Percentiles rank a stretch among this genome's conserved stretches.
Evolutionary conservation across 2,113 vertebrate species (phyloP).

Genomic region (Arizona elegans): DNA sequence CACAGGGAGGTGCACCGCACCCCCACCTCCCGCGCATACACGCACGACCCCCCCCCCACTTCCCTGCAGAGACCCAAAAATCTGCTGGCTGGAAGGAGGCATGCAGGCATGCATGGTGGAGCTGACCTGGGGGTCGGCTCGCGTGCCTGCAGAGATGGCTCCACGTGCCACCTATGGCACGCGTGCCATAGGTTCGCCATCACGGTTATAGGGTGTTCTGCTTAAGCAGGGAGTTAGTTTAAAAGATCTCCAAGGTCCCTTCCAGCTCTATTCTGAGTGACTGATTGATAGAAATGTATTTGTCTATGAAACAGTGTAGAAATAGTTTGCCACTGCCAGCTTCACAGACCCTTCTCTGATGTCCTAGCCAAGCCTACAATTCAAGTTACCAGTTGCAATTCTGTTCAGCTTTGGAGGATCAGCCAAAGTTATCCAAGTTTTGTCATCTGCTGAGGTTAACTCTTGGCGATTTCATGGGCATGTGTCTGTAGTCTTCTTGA

Average conservation of each 20-base stretch:
- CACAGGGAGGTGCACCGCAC: no score
- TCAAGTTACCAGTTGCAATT: neutral
- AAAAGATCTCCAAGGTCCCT: neutral
- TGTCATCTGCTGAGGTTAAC: neutral
- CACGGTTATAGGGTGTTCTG: neutral
- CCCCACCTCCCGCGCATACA: no score
- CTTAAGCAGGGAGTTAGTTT: neutral
- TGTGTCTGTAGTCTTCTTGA: neutral
- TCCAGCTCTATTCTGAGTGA: neutral
- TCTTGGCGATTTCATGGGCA: neutral
- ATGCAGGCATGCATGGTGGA: no score
- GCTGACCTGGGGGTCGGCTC: no score
- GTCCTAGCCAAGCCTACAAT: neutral
- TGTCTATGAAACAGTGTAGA: neutral
- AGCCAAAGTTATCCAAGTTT: neutral
- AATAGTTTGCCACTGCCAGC: neutral
- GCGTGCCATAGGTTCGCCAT: no score
- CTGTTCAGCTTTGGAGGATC: neutral
- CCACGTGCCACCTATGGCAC: no score
- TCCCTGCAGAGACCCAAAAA: no score
- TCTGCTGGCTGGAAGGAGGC: no score
- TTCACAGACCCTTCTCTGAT: neutral
- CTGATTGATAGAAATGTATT: neutral
- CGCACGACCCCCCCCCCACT: no score
- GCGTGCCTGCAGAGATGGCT: no score